phyloP scores from a whole-genome alignment of 2,113 vertebrate species.

The Rissa tridactyla region DNA sequence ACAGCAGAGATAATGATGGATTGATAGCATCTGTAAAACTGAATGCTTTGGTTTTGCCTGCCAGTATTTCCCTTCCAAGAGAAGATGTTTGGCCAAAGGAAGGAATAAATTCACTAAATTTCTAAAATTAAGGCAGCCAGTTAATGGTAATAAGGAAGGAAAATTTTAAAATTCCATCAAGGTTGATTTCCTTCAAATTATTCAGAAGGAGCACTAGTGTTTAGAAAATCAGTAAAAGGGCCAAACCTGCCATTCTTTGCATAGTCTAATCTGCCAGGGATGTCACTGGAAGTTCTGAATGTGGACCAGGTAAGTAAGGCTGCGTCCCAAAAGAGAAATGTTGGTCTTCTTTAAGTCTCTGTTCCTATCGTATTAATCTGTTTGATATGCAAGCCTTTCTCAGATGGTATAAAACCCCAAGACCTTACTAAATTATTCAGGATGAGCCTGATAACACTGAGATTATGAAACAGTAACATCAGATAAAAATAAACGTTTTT shows the following conservation, averaged over 20 bases:
- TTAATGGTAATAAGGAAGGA: background rate
- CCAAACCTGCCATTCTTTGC: background rate
- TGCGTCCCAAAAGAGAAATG: background rate
- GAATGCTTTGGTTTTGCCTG: background rate
- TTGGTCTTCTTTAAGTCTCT: background rate
- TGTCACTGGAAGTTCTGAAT: background rate
- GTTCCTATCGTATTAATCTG: background rate
- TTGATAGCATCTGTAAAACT: background rate
- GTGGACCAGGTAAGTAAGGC: background rate
- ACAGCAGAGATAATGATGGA: background rate
- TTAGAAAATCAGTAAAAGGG: background rate
- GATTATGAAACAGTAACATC: background rate
- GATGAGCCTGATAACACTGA: background rate
- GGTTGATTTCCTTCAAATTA: background rate
- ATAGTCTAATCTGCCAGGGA: background rate
- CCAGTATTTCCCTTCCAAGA: background rate
- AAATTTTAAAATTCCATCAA: background rate
- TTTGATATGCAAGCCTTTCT: background rate
- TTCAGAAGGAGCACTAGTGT: background rate
- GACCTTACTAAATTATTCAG: conserved; percentile 2
- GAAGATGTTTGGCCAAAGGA: background rate
- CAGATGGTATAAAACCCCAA: background rate
- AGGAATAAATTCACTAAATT: background rate
- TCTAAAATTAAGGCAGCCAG: background rate
- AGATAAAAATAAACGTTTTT: conserved; percentile 45